Base-by-base conservation (phyloP, 2,797 vertebrate genomes). In the Pterois miles region DNA sequence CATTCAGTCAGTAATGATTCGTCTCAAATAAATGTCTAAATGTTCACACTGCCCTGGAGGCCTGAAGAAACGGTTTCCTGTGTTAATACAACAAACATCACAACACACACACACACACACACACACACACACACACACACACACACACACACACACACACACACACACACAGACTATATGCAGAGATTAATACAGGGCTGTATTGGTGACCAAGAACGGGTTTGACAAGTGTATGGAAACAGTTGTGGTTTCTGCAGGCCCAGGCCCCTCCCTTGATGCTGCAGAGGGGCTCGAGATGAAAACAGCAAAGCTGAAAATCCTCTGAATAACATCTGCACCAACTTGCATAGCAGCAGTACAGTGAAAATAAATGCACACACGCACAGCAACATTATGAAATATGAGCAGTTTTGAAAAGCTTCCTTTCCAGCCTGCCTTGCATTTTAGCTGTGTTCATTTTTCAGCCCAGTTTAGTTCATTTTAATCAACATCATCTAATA, bases 151-250 rank as follows among this genome's bases (percentile, higher is more conserved):
- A 20, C 48, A 23, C 48, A 48, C 54, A 67, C 27, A 27, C 29
- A 46, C 16, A 53, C 4, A 34, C 34, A 31, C 46, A 63, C 6
- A 8, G 4, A 68, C 62, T 56, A n/a, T n/a, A n/a, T n/a, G n/a
- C n/a, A n/a, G n/a, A n/a, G n/a, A n/a, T n/a, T n/a, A 50, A 53
- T 34, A 62, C 22, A 33, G 16, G 66, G 60, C 54, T 65, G 72
- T 43, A 69, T 71, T 54, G 66, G 69, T 83, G 83, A 88, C 85
- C 86, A 88, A 78, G 71, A n/a, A n/a, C n/a, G n/a, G n/a, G 2
- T 78, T 65, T 90, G 79, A 82, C 80, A 77, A 43, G 65, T 78
- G 57, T 53, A 83, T 78, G 78, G 78, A 86, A 90, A 89, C 67
- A 64, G 16, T 76, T 87, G 88, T 79, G 86, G 86, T 84, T 89